These are phyloP conservation scores for Lochmaea crataegi DNA, from an alignment of 2,888 invertebrate genomes.

Conservation along the genomic window DNA sequence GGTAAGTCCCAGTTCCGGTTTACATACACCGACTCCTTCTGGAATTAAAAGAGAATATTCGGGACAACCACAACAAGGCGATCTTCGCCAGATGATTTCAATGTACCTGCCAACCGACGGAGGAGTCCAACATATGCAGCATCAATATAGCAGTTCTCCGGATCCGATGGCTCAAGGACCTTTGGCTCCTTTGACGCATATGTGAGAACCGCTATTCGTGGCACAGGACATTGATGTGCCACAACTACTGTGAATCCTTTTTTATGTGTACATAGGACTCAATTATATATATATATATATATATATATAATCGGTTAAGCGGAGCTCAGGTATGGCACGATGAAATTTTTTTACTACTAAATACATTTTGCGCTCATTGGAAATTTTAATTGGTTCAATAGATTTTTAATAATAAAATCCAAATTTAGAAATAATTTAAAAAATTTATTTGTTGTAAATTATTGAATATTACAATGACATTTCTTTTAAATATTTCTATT, in stretches of 20 bases:
- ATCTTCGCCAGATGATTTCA: slow-evolving; percentile 79
- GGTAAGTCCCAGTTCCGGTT: slow-evolving; percentile 81
- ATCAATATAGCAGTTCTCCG: slow-evolving; percentile 72
- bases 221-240: slow-evolving; percentile 64
- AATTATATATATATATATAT: too few species aligned
- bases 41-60: slow-evolving; percentile 79
- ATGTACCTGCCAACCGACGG: slow-evolving; percentile 80
- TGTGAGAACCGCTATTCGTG: slow-evolving; percentile 71
- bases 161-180: slow-evolving; percentile 75
- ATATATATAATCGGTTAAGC: neutral
- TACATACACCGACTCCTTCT: slow-evolving; percentile 68
- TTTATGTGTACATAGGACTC: slow-evolving; percentile 43
- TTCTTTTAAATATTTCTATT: too few species aligned
- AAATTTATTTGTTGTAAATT: too few species aligned
- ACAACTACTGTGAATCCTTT: slow-evolving; percentile 58
- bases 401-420: too few species aligned
- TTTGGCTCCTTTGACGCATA: slow-evolving; percentile 72
- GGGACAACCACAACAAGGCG: slow-evolving; percentile 67
- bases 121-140: slow-evolving; percentile 74
- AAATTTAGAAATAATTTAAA: too few species aligned
- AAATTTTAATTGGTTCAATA: too few species aligned
- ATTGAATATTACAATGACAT: too few species aligned
- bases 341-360: neutral
- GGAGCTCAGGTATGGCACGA: neutral
- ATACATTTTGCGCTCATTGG: too few species aligned